Evolutionary conservation across 2,888 invertebrate genomes (phyloP).

Genomic region (Orthosia incerta): DNA sequence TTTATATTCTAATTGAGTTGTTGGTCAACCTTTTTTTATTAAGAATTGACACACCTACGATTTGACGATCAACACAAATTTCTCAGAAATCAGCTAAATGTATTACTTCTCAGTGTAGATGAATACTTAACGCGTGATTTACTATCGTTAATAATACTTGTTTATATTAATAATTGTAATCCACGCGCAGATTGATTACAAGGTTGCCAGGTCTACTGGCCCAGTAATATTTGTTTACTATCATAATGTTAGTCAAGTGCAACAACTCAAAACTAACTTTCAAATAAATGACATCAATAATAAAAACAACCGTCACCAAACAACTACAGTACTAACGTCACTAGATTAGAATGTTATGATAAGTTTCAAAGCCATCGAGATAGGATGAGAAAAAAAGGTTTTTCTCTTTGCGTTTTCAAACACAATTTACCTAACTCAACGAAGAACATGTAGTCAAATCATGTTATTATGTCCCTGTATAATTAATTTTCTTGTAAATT

Average conservation of each 20-base stretch:
- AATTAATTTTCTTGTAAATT: not conserved
- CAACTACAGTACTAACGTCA: slow-evolving; percentile 9
- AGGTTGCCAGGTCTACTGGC: slow-evolving; percentile 18
- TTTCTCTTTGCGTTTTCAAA: not conserved
- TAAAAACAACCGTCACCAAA: slow-evolving; percentile 32
- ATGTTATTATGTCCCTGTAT: not conserved
- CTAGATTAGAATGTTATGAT: slow-evolving; percentile 25
- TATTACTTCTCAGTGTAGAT: not conserved
- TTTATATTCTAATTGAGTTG: too few species aligned
- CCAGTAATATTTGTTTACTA: slow-evolving; percentile 23
- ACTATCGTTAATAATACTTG: slow-evolving; percentile 3
- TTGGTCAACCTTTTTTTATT: too few species aligned
- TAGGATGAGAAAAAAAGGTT: not conserved
- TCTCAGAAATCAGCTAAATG: not conserved
- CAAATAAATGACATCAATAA: slow-evolving; percentile 14
- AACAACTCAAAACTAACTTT: not conserved
- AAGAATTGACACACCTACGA: too few species aligned
- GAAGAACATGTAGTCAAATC: not conserved
- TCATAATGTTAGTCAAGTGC: slow-evolving; percentile 9
- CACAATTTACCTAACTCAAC: not conserved
- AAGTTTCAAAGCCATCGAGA: not conserved
- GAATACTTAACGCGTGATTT: not conserved
- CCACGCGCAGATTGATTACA: not conserved
- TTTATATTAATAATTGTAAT: slow-evolving; percentile 2
- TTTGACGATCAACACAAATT: too few species aligned